Percentiles rank a stretch among this genome's conserved stretches.
Conservation (phyloP, 92 coral and sea anemone species). For the Umimayanthus kanabou region DNA sequence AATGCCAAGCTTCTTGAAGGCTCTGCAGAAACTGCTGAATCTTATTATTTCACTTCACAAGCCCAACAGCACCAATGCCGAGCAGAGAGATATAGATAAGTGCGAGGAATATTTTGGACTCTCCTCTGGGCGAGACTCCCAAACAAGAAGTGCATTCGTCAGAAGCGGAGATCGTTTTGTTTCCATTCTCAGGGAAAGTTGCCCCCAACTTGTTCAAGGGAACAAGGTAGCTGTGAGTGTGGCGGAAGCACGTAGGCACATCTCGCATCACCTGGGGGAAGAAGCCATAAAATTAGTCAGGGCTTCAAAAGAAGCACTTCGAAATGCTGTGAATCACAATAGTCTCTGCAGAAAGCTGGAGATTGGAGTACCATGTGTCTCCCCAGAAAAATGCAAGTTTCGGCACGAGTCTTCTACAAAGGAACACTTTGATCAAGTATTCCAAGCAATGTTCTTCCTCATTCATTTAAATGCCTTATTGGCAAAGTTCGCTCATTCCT, state of each 20-base stretch:
- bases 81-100: constrained; percentile 57
- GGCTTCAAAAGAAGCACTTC: constrained; percentile 20
- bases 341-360: constrained; percentile 50
- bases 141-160: constrained; percentile 51
- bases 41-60: constrained; percentile 69
- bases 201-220: constrained; percentile 17
- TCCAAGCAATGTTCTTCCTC: constrained; percentile 43
- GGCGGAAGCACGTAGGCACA: constrained; percentile 51
- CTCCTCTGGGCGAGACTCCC: constrained; percentile 50
- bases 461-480: constrained; percentile 58
- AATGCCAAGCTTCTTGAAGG: constrained; percentile 26
- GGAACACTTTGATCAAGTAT: constrained; percentile 50
- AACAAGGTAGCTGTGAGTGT: constrained; percentile 52
- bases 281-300: constrained; percentile 50
- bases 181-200: constrained; percentile 22
- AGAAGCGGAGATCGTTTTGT: constrained; percentile 56
- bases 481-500: constrained; percentile 50
- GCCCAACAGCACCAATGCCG: constrained; percentile 53
- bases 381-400: constrained; percentile 45
- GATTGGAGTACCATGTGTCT: constrained; percentile 47
- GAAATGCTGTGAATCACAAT: constrained; percentile 5
- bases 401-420: constrained; percentile 44
- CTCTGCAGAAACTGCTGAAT: constrained; percentile 43
- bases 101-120: constrained; percentile 76
- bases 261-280: constrained; percentile 46